Conservation (phyloP, 2,888 invertebrate genomes). For the Julus scandinavius region DNA sequence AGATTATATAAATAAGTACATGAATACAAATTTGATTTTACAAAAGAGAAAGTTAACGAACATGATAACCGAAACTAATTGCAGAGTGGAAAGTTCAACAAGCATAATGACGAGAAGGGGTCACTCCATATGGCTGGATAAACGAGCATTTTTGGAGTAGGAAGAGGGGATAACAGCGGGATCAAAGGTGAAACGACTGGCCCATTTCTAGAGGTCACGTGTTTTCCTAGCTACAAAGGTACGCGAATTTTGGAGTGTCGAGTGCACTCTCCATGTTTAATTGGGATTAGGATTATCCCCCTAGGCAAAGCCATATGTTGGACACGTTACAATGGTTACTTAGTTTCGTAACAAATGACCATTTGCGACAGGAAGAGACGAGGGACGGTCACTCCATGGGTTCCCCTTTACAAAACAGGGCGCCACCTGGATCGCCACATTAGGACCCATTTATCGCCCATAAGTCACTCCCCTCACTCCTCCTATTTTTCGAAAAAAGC, state of each 20-base stretch:
- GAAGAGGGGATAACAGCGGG: neutral
- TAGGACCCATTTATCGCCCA: constrained; percentile 16
- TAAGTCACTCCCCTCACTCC: constrained; percentile 35
- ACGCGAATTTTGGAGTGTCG: constrained; percentile 4
- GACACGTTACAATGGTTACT: constrained; percentile 3
- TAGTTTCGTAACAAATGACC: neutral
- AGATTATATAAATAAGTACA: too few species aligned
- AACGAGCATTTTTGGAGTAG: neutral
- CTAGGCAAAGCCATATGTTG: neutral
- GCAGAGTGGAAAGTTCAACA: neutral
- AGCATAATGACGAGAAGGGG: neutral
- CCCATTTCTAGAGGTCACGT: neutral
- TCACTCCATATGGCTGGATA: neutral
- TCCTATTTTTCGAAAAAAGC: neutral
- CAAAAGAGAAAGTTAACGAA: constrained; percentile 6
- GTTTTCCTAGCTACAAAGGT: neutral
- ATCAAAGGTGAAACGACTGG: constrained; percentile 5
- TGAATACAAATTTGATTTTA: neutral
- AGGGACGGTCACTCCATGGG: neutral
- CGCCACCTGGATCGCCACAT: constrained; percentile 26
- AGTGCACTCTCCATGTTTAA: constrained; percentile 2
- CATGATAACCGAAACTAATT: constrained; percentile 13
- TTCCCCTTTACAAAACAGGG: neutral
- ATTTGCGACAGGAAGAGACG: constrained; percentile 20
- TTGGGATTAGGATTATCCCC: constrained; percentile 31